A percentile compares a stretch with the other conserved stretches of the same genome.
Conservation (phyloP, 2,113 vertebrate genomes). For the Lota lota region DNA sequence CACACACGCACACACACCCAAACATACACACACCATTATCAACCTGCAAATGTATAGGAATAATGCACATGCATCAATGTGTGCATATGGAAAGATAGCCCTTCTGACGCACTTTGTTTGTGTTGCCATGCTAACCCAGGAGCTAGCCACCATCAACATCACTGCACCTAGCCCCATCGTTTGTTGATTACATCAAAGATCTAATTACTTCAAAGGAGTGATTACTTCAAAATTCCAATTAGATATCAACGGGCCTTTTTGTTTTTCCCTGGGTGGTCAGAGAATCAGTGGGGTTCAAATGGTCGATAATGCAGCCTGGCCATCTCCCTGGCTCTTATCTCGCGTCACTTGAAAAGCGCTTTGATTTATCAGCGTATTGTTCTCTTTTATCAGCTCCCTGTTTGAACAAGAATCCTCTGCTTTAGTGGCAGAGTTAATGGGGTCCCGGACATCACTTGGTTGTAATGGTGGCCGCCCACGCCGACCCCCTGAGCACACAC, state of each 20-base stretch:
- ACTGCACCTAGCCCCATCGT: slow-evolving; percentile 13
- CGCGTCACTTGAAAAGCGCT: slow-evolving; percentile 68
- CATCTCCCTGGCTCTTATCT: slow-evolving; percentile 57
- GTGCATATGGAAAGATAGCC: not conserved
- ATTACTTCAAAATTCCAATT: slow-evolving; percentile 67
- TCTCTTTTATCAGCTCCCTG: slow-evolving; percentile 71
- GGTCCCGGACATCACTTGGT: slow-evolving; percentile 67
- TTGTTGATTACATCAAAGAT: slow-evolving; percentile 72
- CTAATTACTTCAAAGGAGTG: slow-evolving; percentile 62
- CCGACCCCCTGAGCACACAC: not conserved
- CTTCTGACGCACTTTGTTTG: not conserved
- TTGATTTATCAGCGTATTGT: slow-evolving; percentile 69
- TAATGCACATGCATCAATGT: not conserved
- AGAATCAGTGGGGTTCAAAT: slow-evolving; percentile 24
- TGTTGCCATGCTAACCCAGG: not conserved
- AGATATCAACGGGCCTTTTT: slow-evolving; percentile 51
- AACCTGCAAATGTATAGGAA: not conserved
- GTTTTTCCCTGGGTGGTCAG: slow-evolving; percentile 56
- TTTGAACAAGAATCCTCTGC: slow-evolving; percentile 69
- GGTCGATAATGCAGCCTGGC: slow-evolving; percentile 12
- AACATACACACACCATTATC: not conserved
- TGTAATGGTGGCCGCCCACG: slow-evolving; percentile 44
- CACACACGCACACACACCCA: not conserved
- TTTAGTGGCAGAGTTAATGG: slow-evolving; percentile 70
- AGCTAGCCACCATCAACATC: too few species aligned